These are phyloP conservation scores for Dendrocincla fuliginosa DNA, from an alignment of 2,797 vertebrate genomes.

Conservation along the genomic window DNA sequence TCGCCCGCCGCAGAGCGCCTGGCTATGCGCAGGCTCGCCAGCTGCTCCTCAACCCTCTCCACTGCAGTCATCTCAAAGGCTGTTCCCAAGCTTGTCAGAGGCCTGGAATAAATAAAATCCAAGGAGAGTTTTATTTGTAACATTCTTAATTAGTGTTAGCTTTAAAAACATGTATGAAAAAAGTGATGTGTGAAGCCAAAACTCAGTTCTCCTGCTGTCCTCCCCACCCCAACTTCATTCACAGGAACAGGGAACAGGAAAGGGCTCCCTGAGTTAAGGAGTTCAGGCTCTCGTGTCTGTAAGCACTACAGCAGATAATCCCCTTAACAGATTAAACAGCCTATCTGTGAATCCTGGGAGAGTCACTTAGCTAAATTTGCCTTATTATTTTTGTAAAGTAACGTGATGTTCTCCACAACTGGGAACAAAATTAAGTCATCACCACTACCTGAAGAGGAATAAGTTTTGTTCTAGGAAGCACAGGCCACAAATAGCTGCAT, in stretches of 20 bases:
- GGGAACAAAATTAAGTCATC: neutral
- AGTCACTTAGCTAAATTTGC: constrained; percentile 7
- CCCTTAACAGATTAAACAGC: constrained; percentile 35
- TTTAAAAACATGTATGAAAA: neutral
- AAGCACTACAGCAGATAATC: neutral
- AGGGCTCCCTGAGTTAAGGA: neutral
- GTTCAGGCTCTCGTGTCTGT: neutral
- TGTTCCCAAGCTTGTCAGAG: neutral
- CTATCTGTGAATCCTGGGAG: constrained; percentile 1
- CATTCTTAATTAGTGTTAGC: neutral
- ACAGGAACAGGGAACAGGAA: neutral
- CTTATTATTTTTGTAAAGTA: neutral
- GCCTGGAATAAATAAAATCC: constrained; percentile 58
- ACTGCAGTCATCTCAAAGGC: constrained; percentile 59
- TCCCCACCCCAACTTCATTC: neutral
- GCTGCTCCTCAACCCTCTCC: constrained; percentile 82
- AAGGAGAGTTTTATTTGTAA: neutral
- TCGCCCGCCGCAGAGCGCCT: constrained; percentile 69
- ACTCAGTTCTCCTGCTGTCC: neutral
- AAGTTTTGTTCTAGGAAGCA: neutral
- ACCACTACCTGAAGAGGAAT: neutral
- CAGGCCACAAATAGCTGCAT: neutral
- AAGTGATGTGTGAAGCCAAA: neutral
- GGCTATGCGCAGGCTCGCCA: constrained; percentile 80
- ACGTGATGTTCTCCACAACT: neutral